Evolutionary conservation across 1,140 invertebrate species (phyloP).

Genomic region (Dreissena polymorpha): DNA sequence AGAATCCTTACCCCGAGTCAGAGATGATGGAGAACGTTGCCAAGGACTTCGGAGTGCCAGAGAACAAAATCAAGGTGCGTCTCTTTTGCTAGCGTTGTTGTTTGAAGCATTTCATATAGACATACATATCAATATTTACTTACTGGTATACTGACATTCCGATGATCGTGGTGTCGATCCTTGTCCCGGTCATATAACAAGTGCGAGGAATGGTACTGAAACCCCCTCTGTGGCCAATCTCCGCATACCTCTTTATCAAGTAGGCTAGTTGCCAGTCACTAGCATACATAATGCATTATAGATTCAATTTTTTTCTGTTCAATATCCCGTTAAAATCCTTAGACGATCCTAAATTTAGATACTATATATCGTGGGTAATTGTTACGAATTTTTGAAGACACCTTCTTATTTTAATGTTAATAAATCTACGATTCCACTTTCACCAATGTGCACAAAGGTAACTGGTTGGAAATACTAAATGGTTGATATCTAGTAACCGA

Average conservation of each 20-base stretch:
- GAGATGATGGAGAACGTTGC: slow-evolving; percentile 65
- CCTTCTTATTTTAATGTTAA: background rate
- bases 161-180: background rate
- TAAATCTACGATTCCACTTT: background rate
- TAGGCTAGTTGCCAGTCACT: too few relatives aligned
- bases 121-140: background rate
- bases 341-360: too few relatives aligned
- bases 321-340: too few relatives aligned
- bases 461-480: too few relatives aligned
- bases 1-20: slow-evolving; percentile 67
- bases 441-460: background rate
- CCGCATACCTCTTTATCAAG: too few relatives aligned
- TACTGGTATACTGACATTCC: background rate
- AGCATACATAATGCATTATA: too few relatives aligned
- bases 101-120: background rate
- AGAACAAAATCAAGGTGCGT: slow-evolving; percentile 66
- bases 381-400: background rate
- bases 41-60: slow-evolving; percentile 61
- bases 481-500: too few relatives aligned
- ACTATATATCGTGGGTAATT: too few relatives aligned
- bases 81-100: background rate
- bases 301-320: too few relatives aligned
- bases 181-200: background rate
- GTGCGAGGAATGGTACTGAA: too few relatives aligned
- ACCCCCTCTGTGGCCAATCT: background rate